A percentile compares a stretch with the other conserved stretches of the same genome.
Evolutionary conservation across 64 coral and sea anemone species (phyloP).

Genomic region (Stichodactyla mertensii): DNA sequence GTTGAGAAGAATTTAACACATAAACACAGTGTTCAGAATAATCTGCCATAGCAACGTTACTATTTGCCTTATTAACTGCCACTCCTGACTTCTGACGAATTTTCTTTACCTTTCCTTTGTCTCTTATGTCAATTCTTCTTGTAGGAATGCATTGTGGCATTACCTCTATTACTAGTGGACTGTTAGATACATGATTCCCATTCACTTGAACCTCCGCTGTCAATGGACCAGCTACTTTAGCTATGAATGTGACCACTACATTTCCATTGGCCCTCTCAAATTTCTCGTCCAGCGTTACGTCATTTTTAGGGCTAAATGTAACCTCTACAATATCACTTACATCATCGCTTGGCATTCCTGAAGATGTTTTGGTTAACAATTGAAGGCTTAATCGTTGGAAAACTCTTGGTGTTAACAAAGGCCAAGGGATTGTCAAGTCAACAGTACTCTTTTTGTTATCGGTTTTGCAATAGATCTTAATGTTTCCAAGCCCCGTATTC

Average conservation of each 20-base stretch:
- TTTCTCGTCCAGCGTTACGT: neutral
- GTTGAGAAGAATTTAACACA: neutral
- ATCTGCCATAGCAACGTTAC: neutral
- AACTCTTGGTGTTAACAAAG: too few relatives aligned
- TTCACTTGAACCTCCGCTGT: slow-evolving; percentile 3
- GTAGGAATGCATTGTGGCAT: slow-evolving; percentile 10
- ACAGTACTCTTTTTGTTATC: too few relatives aligned
- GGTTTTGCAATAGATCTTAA: too few relatives aligned
- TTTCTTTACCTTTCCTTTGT: too few relatives aligned
- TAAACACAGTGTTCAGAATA: neutral
- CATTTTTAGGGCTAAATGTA: neutral
- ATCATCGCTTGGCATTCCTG: too few relatives aligned
- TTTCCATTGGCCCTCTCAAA: neutral
- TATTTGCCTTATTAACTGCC: neutral
- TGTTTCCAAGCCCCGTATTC: too few relatives aligned
- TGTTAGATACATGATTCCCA: neutral
- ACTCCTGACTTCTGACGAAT: neutral
- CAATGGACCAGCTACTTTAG: slow-evolving; percentile 3
- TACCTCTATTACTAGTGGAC: neutral
- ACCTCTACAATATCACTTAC: neutral
- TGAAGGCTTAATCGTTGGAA: too few relatives aligned
- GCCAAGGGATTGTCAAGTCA: too few relatives aligned
- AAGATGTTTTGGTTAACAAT: too few relatives aligned
- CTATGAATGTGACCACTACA: neutral
- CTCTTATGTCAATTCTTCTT: too few relatives aligned